phyloP scores from a whole-genome alignment of 2,797 vertebrate species.

The Helostoma temminkii region DNA sequence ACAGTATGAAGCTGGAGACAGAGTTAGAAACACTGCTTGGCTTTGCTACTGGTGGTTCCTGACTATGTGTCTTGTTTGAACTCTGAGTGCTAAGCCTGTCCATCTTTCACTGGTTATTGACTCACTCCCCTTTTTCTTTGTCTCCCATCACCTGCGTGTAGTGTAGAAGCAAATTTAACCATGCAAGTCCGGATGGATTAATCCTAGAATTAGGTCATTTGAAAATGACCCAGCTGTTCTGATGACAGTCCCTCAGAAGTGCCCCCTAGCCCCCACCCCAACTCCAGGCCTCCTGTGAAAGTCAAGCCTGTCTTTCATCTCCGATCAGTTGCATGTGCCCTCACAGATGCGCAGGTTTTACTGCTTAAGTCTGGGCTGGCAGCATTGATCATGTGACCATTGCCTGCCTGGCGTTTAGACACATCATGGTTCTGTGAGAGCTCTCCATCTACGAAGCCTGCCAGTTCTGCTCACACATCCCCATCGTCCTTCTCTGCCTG shows the following conservation, averaged over 20 bases:
- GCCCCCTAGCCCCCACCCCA: slow-evolving; percentile 64
- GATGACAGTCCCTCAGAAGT: slow-evolving; percentile 80
- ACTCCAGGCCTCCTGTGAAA: slow-evolving; percentile 82
- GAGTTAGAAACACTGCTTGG: slow-evolving; percentile 17
- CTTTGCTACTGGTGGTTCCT: slow-evolving; percentile 57
- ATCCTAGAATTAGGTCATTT: slow-evolving; percentile 79
- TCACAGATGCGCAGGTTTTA: slow-evolving; percentile 84
- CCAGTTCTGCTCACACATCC: slow-evolving; percentile 70
- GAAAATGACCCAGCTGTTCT: slow-evolving; percentile 81
- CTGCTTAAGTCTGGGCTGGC: slow-evolving; percentile 83
- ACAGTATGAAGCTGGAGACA: slow-evolving; percentile 2
- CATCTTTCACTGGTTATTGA: slow-evolving; percentile 60
- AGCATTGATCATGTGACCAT: slow-evolving; percentile 80
- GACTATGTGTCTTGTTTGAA: slow-evolving; percentile 71
- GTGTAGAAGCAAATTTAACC: slow-evolving; percentile 59
- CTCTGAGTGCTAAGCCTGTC: slow-evolving; percentile 62
- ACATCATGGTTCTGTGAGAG: slow-evolving; percentile 67
- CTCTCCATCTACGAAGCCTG: slow-evolving; percentile 46
- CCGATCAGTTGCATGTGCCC: slow-evolving; percentile 85
- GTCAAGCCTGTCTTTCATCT: slow-evolving; percentile 85
- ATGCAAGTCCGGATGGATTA: slow-evolving; percentile 70
- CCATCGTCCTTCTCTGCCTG: slow-evolving; percentile 56
- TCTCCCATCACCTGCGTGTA: slow-evolving; percentile 47
- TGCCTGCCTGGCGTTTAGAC: slow-evolving; percentile 71
- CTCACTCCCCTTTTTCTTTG: slow-evolving; percentile 36